Evolutionary conservation across 1,140 invertebrate species (phyloP), one percentile per base, ranked within the genome.

Genomic region (Bombyx mandarina): DNA sequence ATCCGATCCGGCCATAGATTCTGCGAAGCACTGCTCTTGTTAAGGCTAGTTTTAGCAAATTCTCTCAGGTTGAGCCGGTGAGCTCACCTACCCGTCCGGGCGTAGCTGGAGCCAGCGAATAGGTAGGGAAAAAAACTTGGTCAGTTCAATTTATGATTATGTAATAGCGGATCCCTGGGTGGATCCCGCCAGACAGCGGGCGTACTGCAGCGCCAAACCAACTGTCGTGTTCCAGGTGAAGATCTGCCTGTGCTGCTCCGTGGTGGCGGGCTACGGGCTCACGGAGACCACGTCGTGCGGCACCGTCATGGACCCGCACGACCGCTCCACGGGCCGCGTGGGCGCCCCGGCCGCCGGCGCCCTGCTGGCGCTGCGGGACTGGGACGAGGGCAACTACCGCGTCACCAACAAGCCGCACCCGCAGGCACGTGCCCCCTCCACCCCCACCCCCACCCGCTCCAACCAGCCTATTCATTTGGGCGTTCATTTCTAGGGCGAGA

Each of bases 221-320:
- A 5, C 26, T 8, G 7, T 8, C 7, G 45, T 47, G 7, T 47
- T 4, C 5, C 51, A 52, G 51, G 96, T 99, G 66, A 94, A 97
- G 79, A 93, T 96, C 58, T 98, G 97, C 78, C 91, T 99, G 26
- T 98, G 96, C 79, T 93, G 95, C 49, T 93, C 94, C 50, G 92
- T 99, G 26, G 92, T 96, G 52, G 97, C 98, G 80, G 98, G 98
- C 51, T 99, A 99, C 88, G 98, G 98, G 7, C 91, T 99, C 45
- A 99, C 98, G 1, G 98, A 99, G 91, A 99, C 97, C 8, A 95
- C 94, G 67, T 98, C 97, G 3, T 96, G 94, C 74, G 96, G 96
- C 42, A 95, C 96, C 12, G 94, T 98, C 56, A 95, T 96, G 91
- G 93, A 97, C 79, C 86, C 93, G 93, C 66, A 68, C 64, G 72